A percentile compares a stretch with the other conserved stretches of the same genome.
Evolutionary conservation across 2,797 vertebrate species (phyloP).

Genomic region (Aeoliscus strigatus): DNA sequence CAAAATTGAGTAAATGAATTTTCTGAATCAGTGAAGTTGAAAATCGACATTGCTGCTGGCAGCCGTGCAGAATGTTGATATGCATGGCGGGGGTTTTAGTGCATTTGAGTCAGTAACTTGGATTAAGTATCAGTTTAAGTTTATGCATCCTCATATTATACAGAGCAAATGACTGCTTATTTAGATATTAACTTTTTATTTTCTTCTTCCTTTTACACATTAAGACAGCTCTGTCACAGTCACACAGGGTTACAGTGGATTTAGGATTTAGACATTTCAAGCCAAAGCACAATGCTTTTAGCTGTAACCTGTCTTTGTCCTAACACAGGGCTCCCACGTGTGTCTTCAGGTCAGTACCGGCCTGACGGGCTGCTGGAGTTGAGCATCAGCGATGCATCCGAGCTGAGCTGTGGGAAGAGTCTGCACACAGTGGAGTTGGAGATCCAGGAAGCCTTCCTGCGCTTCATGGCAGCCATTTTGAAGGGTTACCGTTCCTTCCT

Average conservation of each 20-base stretch:
- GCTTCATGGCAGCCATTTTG: constrained; percentile 96
- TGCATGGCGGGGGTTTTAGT: constrained; percentile 8
- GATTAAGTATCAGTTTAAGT: constrained; percentile 5
- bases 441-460: constrained; percentile 96
- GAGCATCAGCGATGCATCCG: constrained; percentile 77
- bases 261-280: too few species aligned
- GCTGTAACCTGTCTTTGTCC: neutral
- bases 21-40: constrained; percentile 48
- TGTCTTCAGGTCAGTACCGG: constrained; percentile 82
- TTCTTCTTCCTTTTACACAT: too few species aligned
- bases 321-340: too few species aligned
- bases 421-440: constrained; percentile 90
- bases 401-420: constrained; percentile 84
- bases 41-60: constrained; percentile 27
- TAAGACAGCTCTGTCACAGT: too few species aligned
- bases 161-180: too few species aligned
- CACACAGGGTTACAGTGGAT: too few species aligned
- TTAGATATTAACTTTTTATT: too few species aligned
- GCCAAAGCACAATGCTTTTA: neutral
- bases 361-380: constrained; percentile 87
- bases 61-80: constrained; percentile 33
- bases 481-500: constrained; percentile 95
- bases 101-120: constrained; percentile 3
- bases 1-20: constrained; percentile 41
- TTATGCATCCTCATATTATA: constrained; percentile 7